Base-by-base conservation (phyloP, 2,113 vertebrate genomes). In the Xyrauchen texanus region DNA sequence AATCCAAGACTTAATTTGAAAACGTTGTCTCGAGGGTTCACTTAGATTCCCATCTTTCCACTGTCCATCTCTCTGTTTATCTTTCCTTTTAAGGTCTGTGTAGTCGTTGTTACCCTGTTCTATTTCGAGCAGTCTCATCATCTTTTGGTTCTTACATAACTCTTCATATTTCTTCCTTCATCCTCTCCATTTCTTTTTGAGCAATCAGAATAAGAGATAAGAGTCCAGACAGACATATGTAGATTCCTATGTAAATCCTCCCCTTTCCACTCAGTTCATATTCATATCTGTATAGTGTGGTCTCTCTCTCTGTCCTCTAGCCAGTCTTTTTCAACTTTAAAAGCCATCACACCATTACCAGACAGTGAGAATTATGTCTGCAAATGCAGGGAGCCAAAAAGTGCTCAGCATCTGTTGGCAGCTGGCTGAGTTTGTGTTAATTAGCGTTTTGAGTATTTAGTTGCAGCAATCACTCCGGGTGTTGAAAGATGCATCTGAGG, bases 51-150 rank as follows among this genome's bases (percentile, higher is more conserved):
- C 9, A 15, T 67, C 60, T 67, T 21, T 60, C 61, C 21, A 34
- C 21, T 34, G 21, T 78, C 71, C 4, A 10, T 62, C 60, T 65
- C 34, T 69, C 70, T 78, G 52, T 84, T 78, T 79, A 79, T 77
- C 65, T 64, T 57, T 78, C 83, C 83, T 77, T 83, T 73, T 86
- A 79, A 81, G 64, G 83, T n/a, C 47, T 63, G 7, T n/a, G 42
- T 15, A n/a, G 13, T 57, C 82, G 79, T 80, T 80, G 73, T 77
- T 70, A 63, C 21, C 7, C 47, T 8, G 6, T 58, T 68, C 75
- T 78, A 78, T 81, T 84, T 84, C 66, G 64, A 51, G 45, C 57
- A 72, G 52, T 55, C 47, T 67, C 52, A n/a, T 47, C 77, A 57
- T 6, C 21, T 79, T 70, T 61, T 60, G 45, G 61, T n/a, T 67